Evolutionary conservation across 2,113 vertebrate species (phyloP), one percentile per base, ranked within the genome.

Genomic region (Malurus cyaneus): DNA sequence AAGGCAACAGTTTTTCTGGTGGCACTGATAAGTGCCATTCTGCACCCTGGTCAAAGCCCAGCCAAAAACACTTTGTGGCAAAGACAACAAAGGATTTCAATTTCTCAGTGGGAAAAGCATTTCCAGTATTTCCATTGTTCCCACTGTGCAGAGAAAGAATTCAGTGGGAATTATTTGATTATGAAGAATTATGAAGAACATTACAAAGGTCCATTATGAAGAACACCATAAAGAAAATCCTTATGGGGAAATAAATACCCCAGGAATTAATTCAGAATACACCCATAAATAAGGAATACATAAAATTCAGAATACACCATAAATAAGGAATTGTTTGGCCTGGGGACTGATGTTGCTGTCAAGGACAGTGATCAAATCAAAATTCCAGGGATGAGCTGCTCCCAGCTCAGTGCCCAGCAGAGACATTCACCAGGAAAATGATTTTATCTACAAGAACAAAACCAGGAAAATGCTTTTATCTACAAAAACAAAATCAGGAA

Each of bases 41-140:
- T 14, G 28, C 36, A 29, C 23, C 2, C 4, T 0, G 1, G 2
- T 25, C 59, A 42, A 31, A 29, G 16, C 6, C 17, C 50, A 65
- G 25, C 14, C 25, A 20, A 72, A 21, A 72, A 6, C 29, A 14
- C 29, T 24, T 34, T 9, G 20, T 12, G 26, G 24, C 36, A 69
- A 49, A 39, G 42, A 11, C 16, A 74, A 18, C 14, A 21, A 14
- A 0, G 74, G 24, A 24, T 44, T 52, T 14, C 61, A 52, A 26
- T 11, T 67, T 56, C 46, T 59, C 19, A 8, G 5, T 7, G 15
- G 32, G 21, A 80, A 80, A 67, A 46, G 5, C 3, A 26, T 10
- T 60, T n/a, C 56, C 54, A 66, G 25, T 14, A 9, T 14, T 41
- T 21, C 70, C 47, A 82, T 23, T 1, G 13, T 7, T 66, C 34